These are phyloP conservation scores for Aythya baeri DNA, from an alignment of 2,113 vertebrate species.

Conservation along the genomic window DNA sequence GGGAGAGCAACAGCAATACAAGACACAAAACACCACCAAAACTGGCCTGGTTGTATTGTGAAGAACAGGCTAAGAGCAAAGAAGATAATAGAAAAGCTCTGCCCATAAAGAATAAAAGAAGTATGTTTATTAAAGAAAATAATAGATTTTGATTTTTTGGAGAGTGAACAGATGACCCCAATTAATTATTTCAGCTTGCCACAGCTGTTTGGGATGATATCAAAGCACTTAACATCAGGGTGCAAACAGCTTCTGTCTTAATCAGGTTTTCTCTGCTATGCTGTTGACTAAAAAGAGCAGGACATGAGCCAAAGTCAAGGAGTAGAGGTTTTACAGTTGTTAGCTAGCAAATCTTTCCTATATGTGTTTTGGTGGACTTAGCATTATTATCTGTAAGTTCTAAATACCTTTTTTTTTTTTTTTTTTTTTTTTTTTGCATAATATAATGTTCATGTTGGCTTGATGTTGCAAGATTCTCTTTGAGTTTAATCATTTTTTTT, in stretches of 20 bases:
- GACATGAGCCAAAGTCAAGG: neutral
- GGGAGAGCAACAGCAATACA: neutral
- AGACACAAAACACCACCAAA: neutral
- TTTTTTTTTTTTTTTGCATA: neutral
- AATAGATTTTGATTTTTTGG: neutral
- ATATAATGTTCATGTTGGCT: neutral
- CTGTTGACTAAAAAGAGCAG: neutral
- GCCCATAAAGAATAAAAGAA: neutral
- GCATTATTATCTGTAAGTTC: neutral
- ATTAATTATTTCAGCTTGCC: neutral
- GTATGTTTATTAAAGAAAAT: neutral
- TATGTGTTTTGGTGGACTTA: neutral
- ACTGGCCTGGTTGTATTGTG: neutral
- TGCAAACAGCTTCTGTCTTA: neutral
- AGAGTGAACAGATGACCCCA: neutral
- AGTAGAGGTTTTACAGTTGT: neutral
- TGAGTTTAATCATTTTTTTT: no score
- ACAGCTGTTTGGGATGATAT: neutral
- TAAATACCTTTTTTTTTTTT: neutral
- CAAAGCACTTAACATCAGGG: neutral
- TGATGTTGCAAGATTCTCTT: neutral
- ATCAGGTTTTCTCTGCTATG: neutral
- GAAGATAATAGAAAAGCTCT: neutral
- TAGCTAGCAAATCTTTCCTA: neutral
- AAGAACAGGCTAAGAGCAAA: neutral